Evolutionary conservation across 2,113 vertebrate species (phyloP).

Genomic region (Serilophus lunatus): DNA sequence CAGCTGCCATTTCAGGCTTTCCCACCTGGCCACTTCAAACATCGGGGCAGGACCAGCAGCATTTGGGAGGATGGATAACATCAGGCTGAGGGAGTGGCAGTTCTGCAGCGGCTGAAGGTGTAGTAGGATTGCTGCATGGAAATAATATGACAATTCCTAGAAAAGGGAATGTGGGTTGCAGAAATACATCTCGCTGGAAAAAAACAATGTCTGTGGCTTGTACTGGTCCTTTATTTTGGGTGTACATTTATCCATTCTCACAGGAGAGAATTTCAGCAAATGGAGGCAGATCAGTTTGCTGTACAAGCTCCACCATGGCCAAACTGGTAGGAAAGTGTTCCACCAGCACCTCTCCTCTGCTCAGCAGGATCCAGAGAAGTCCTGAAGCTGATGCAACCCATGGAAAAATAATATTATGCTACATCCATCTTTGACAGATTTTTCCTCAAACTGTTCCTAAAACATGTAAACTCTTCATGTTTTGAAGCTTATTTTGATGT

Average conservation of each 20-base stretch:
- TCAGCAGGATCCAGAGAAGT: not conserved
- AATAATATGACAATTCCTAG: not conserved
- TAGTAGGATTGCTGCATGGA: not conserved
- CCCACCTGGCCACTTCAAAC: not conserved
- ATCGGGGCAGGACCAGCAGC: not conserved
- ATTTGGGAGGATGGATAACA: not conserved
- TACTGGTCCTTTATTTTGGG: not conserved
- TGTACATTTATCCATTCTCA: not conserved
- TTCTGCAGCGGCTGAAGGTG: not conserved
- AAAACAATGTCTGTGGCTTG: not conserved
- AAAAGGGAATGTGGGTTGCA: not conserved
- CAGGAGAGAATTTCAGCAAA: not conserved
- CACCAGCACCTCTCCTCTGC: not conserved
- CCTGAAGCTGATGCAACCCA: not conserved
- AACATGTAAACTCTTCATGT: not conserved
- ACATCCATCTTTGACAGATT: not conserved
- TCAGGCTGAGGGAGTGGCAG: rapidly evolving
- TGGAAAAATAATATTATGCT: not conserved
- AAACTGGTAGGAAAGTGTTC: not conserved
- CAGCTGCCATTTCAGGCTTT: not conserved
- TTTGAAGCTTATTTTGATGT: not conserved
- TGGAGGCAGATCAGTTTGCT: not conserved
- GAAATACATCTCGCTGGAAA: not conserved
- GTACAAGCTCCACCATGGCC: not conserved
- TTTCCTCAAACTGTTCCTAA: not conserved